Percentiles rank a stretch among this genome's conserved stretches.
phyloP scores from a whole-genome alignment of 1,140 invertebrate genomes.

The Bombyx mandarina region DNA sequence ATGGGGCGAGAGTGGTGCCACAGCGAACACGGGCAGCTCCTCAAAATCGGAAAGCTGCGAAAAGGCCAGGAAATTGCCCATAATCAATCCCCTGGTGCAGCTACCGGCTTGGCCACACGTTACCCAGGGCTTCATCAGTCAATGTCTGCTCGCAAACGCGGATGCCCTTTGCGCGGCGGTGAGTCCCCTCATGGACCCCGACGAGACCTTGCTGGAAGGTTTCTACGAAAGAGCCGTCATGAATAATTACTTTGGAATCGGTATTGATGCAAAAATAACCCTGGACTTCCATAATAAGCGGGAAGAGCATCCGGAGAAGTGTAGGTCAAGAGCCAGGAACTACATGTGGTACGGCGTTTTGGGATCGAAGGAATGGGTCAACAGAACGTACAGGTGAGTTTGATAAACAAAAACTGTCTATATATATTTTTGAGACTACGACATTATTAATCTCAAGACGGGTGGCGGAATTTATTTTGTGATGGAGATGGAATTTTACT shows the following conservation, averaged over 20 bases:
- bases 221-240: constrained; percentile 96
- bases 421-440: too few species aligned
- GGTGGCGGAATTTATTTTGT: too few species aligned
- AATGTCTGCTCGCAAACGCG: constrained; percentile 93
- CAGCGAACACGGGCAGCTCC: constrained; percentile 17
- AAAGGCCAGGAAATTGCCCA: constrained; percentile 82
- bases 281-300: constrained; percentile 98
- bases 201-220: constrained; percentile 91
- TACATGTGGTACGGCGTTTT: constrained; percentile 98
- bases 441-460: too few species aligned
- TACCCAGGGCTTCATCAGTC: constrained; percentile 60
- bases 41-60: constrained; percentile 54
- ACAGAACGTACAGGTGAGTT: constrained; percentile 87
- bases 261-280: constrained; percentile 98
- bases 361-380: constrained; percentile 91
- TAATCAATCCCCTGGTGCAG: constrained; percentile 90
- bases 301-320: constrained; percentile 98
- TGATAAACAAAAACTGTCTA: too few species aligned
- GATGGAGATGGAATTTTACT: too few species aligned
- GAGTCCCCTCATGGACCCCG: constrained; percentile 92
- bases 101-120: constrained; percentile 90
- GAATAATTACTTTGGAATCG: constrained; percentile 99
- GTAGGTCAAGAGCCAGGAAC: constrained; percentile 92
- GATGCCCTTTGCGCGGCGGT: constrained; percentile 95
- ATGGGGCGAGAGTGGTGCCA: constrained; percentile 60